These are phyloP conservation scores for Microcaecilia unicolor DNA, from an alignment of 2,797 vertebrate genomes.

Conservation along the genomic window DNA sequence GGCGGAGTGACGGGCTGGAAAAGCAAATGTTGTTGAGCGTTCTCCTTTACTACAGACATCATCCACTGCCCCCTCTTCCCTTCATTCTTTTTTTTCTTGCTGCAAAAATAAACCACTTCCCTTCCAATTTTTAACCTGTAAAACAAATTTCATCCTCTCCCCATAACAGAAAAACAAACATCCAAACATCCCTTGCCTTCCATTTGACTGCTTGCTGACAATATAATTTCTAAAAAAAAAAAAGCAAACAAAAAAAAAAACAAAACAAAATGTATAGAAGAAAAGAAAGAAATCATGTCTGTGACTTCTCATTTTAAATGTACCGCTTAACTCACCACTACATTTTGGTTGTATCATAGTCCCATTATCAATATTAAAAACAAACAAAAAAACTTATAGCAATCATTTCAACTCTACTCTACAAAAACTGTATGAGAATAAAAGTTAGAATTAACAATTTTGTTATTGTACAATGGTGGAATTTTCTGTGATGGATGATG, in stretches of 20 bases:
- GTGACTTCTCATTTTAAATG: constrained; percentile 62
- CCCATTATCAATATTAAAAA: constrained; percentile 48
- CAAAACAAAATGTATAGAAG: constrained; percentile 66
- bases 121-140: constrained; percentile 55
- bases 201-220: constrained; percentile 66
- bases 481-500: constrained; percentile 71
- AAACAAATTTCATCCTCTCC: constrained; percentile 41
- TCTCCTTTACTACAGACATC: constrained; percentile 45
- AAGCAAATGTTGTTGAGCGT: constrained; percentile 94
- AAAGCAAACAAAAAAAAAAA: too few relatives aligned
- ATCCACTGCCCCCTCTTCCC: constrained; percentile 41
- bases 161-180: constrained; percentile 24
- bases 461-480: constrained; percentile 83
- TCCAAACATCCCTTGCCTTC: constrained; percentile 49
- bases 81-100: constrained; percentile 39
- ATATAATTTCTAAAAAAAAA: constrained; percentile 63
- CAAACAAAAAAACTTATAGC: constrained; percentile 22
- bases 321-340: constrained; percentile 63
- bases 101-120: constrained; percentile 66
- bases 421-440: constrained; percentile 67
- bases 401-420: constrained; percentile 46
- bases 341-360: constrained; percentile 73
- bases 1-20: constrained; percentile 94
- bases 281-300: constrained; percentile 67
- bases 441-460: constrained; percentile 77